These are phyloP conservation scores for Amphiduros pacificus DNA, from an alignment of 2,888 invertebrate genomes.

Conservation along the genomic window DNA sequence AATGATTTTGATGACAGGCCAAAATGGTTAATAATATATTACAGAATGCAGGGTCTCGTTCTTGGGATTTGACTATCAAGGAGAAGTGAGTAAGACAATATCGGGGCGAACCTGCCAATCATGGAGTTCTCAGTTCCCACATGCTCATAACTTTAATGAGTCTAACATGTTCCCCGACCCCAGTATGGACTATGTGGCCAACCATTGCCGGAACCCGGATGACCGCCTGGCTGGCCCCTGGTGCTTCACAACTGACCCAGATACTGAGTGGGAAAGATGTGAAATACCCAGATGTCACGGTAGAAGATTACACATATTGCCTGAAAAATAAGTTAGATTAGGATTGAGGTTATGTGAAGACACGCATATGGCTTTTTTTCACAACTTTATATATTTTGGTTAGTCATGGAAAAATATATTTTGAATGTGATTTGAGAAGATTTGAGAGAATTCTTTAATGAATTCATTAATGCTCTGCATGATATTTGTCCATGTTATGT, in stretches of 20 bases:
- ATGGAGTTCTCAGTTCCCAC: background rate
- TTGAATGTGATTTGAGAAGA: too few species aligned
- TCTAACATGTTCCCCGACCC: slow-evolving; percentile 10
- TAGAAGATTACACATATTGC: too few species aligned
- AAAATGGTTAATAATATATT: too few species aligned
- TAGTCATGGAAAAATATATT: too few species aligned
- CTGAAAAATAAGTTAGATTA: too few species aligned
- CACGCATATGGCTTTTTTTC: too few species aligned
- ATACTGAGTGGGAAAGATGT: slow-evolving; percentile 3
- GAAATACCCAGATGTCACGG: slow-evolving; percentile 11
- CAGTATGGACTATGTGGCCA: slow-evolving; percentile 2
- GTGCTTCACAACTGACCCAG: slow-evolving; percentile 15
- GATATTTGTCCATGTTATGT: too few species aligned
- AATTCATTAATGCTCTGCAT: too few species aligned
- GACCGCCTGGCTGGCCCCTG: background rate
- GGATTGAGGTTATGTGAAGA: too few species aligned
- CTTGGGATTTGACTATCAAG: slow-evolving; percentile 5
- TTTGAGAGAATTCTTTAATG: too few species aligned
- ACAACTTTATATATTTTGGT: too few species aligned
- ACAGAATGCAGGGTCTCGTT: slow-evolving; percentile 6
- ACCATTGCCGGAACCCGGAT: slow-evolving; percentile 8
- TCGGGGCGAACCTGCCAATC: slow-evolving; percentile 2
- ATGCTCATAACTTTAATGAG: slow-evolving; percentile 9
- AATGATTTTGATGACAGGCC: too few species aligned
- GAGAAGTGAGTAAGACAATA: background rate